A percentile compares a stretch with the other conserved stretches of the same genome.
Evolutionary conservation across 2,888 invertebrate genomes (phyloP).

Genomic region (Cyclophora punctaria): DNA sequence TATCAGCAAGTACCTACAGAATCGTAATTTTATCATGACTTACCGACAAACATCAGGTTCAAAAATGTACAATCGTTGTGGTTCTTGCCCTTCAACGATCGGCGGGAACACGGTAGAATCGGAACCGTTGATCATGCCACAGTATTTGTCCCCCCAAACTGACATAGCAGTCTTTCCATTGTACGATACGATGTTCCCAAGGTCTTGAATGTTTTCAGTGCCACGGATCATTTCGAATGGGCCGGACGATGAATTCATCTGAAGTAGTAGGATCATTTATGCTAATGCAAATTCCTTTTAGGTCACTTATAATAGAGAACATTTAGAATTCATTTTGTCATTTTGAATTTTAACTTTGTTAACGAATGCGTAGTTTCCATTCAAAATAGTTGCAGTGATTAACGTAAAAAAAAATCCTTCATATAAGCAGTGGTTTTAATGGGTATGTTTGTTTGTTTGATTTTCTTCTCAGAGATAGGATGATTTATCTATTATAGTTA

Average conservation of each 20-base stretch:
- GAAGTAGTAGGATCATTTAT: neutral
- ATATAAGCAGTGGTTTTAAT: too few relatives aligned
- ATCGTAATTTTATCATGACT: constrained; percentile 2
- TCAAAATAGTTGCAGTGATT: neutral
- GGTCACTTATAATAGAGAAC: too few relatives aligned
- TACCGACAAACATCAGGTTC: constrained; percentile 77
- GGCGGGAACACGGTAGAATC: constrained; percentile 74
- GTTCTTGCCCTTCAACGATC: constrained; percentile 44
- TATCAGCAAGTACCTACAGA: neutral
- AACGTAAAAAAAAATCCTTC: too few relatives aligned
- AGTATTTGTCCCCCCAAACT: constrained; percentile 56
- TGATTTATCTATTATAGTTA: constrained; percentile 7
- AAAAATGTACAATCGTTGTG: constrained; percentile 58
- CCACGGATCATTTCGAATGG: constrained; percentile 75
- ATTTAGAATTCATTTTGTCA: too few relatives aligned
- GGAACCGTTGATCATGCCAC: constrained; percentile 72
- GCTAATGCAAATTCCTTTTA: too few relatives aligned
- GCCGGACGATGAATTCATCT: constrained; percentile 74
- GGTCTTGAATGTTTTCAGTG: constrained; percentile 50
- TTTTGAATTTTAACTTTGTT: too few relatives aligned
- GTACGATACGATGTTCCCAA: constrained; percentile 68
- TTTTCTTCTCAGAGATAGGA: too few relatives aligned
- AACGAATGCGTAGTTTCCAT: too few relatives aligned
- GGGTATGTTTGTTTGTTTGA: too few relatives aligned
- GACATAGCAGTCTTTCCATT: constrained; percentile 44